Conservation (phyloP, 2,888 invertebrate genomes). For the Eupithecia pulchellata region DNA sequence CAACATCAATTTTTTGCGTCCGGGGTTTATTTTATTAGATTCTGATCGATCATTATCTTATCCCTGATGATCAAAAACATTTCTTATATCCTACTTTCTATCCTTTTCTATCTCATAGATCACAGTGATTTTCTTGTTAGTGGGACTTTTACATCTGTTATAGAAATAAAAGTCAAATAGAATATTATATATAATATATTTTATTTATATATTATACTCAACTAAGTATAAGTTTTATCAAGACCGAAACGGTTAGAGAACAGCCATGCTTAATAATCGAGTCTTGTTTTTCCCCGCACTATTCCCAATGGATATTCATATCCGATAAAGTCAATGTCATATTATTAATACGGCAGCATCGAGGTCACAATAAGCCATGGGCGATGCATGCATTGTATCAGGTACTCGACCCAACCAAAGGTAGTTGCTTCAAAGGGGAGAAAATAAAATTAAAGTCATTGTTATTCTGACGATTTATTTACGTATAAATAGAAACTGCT, state of each 20-base stretch:
- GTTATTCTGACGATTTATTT: constrained; percentile 5
- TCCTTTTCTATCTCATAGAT: background rate
- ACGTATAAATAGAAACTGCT: background rate
- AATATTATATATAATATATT: too few species aligned
- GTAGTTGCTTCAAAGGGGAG: background rate
- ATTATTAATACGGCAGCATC: constrained; percentile 48
- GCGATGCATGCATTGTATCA: constrained; percentile 3
- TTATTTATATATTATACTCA: too few species aligned
- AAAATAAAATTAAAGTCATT: background rate
- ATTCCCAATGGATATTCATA: constrained; percentile 40
- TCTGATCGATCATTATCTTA: background rate
- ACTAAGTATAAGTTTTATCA: background rate
- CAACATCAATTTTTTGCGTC: too few species aligned
- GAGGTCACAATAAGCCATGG: constrained; percentile 51
- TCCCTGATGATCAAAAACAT: background rate
- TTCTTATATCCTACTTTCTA: background rate
- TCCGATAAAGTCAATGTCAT: constrained; percentile 57
- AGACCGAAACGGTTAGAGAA: background rate
- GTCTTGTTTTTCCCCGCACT: constrained; percentile 32
- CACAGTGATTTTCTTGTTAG: background rate
- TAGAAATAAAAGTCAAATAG: too few species aligned
- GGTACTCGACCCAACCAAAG: background rate
- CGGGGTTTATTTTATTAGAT: background rate
- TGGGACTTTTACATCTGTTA: background rate
- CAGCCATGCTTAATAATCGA: background rate